Percentiles rank a stretch among this genome's conserved stretches.
phyloP scores from a whole-genome alignment of 2,888 invertebrate species.

The Adelphocoris suturalis region DNA sequence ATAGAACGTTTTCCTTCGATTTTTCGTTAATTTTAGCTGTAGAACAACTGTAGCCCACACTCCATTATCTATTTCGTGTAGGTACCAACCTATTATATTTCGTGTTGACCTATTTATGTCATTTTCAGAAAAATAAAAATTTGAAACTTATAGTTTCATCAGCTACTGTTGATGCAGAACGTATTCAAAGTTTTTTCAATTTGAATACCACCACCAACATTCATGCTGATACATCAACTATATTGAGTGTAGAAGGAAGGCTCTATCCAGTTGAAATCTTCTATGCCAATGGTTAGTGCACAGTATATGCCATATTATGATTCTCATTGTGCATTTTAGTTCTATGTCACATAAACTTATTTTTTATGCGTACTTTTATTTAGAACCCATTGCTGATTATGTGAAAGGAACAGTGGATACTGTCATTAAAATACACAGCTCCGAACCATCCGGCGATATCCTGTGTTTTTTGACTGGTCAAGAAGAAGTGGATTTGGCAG shows the following conservation, averaged over 20 bases:
- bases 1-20: no score
- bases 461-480: constrained; percentile 95
- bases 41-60: no score
- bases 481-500: constrained; percentile 93
- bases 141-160: constrained; percentile 94
- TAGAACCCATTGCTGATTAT: constrained; percentile 93
- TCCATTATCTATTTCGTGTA: no score
- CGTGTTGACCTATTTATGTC: neutral
- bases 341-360: neutral
- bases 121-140: constrained; percentile 86
- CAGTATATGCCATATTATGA: neutral
- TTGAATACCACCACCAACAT: constrained; percentile 79
- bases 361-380: constrained; percentile 75
- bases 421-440: constrained; percentile 91
- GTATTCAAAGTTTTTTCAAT: constrained; percentile 89
- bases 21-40: no score
- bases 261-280: constrained; percentile 92
- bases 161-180: constrained; percentile 96
- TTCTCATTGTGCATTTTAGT: neutral
- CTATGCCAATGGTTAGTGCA: constrained; percentile 85
- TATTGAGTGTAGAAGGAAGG: constrained; percentile 93
- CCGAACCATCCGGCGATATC: constrained; percentile 91
- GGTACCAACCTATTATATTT: neutral
- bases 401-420: constrained; percentile 93
- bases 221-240: constrained; percentile 86